Conservation (phyloP, 2,888 invertebrate species). For the Belgica antarctica region DNA sequence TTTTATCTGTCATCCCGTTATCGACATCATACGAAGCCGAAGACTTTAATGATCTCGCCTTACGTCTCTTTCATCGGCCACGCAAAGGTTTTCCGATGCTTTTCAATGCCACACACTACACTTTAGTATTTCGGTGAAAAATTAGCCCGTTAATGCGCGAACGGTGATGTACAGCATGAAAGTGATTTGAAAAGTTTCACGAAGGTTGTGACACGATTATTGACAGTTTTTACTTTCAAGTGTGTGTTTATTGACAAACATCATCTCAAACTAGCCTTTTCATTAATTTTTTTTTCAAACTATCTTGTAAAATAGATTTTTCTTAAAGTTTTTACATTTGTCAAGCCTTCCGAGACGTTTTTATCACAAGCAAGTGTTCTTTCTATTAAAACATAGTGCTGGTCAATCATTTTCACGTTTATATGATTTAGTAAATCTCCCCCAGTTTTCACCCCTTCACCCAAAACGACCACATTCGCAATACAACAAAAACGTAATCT, state of each 20-base stretch:
- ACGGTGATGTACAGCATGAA: not conserved
- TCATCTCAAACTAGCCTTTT: too few relatives aligned
- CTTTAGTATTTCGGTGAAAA: not conserved
- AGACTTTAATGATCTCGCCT: not conserved
- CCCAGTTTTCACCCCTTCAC: not conserved
- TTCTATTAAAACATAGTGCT: too few relatives aligned
- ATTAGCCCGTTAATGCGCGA: not conserved
- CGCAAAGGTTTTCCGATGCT: constrained; percentile 35
- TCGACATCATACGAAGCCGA: not conserved
- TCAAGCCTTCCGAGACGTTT: too few relatives aligned
- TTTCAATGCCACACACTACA: constrained; percentile 36
- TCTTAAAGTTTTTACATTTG: too few relatives aligned
- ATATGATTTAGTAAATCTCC: not conserved
- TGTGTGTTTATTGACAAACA: too few relatives aligned
- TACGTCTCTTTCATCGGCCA: constrained; percentile 22
- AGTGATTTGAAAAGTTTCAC: not conserved
- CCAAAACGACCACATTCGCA: constrained; percentile 4
- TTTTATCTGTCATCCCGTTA: too few relatives aligned
- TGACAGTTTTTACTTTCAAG: not conserved
- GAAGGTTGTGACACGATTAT: not conserved
- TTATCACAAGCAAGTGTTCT: too few relatives aligned
- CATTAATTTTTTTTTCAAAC: too few relatives aligned
- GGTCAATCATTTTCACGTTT: too few relatives aligned
- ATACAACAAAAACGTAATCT: not conserved
- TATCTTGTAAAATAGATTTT: too few relatives aligned